Evolutionary conservation across 2,113 vertebrate species (phyloP), one percentile per base, ranked within the genome.

Genomic region (Thamnophis sirtalis): DNA sequence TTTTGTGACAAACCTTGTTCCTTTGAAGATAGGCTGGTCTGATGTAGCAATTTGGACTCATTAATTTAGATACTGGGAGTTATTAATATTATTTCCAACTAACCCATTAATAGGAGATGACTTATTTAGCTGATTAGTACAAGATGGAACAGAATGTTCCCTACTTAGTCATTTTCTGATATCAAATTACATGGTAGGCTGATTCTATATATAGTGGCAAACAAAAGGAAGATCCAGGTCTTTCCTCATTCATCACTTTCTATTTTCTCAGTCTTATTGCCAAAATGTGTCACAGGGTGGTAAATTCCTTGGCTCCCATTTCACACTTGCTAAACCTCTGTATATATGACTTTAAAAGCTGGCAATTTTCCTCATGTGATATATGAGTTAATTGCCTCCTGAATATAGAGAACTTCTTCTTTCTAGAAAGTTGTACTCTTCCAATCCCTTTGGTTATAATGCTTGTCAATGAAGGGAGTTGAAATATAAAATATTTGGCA

Each of bases 81-180:
- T 93, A 95, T 94, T 95, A 95, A 96, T 94, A 95, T 94, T 93
- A 95, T 53, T 93, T 91, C 73, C 55, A 94, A 84, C 50, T 90
- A 93, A 92, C 63, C 95, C 88, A 55, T n/a, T 93, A 88, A 93
- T 93, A 95, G 80, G 53, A 38, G 93, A 86, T 87, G 60, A 56
- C 26, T 94, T 96, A 91, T 93, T 96, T 96, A 91, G 95, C 94
- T 93, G 92, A 54, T 91, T 95, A 96, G 28, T 85, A 95, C 94
- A 89, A 93, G 91, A 93, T 88, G 88, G 73, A 96, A 90, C 0
- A 0, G 55, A 68, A 38, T 90, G 58, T 91, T 96, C 89, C 58
- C 95, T 80, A 91, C 5, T 92, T 91, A 92, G 48, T 91, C 93
- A 89, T 49, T 80, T 94, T 95, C 89, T 93, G 68, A 93, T 89